Percentiles rank a stretch among this genome's conserved stretches.
Evolutionary conservation across 2,888 invertebrate species (phyloP).

Genomic region (Mythimna lalbum): DNA sequence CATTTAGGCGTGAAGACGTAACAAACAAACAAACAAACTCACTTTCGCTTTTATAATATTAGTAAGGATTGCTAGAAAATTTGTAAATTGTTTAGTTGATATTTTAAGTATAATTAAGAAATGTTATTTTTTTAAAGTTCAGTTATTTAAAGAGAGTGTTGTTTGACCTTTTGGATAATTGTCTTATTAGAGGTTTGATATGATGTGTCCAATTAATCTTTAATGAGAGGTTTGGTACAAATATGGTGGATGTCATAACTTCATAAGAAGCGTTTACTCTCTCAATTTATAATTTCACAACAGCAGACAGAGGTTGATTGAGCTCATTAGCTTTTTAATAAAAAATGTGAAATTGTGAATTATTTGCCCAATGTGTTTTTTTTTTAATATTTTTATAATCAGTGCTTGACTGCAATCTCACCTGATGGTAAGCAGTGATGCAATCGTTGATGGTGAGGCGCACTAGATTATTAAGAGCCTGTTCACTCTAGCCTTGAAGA

Average conservation of each 20-base stretch:
- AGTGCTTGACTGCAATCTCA: no score
- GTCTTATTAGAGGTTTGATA: constrained; percentile 22
- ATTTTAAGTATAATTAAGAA: constrained; percentile 34
- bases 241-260: constrained; percentile 2
- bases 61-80: constrained; percentile 31
- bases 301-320: neutral
- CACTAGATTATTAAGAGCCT: no score
- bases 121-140: constrained; percentile 29
- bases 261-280: neutral
- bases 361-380: no score
- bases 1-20: no score
- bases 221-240: constrained; percentile 2
- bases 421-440: no score
- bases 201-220: constrained; percentile 26
- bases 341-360: no score
- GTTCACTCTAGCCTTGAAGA: no score
- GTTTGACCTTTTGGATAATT: constrained; percentile 29
- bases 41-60: no score
- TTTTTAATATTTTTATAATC: no score
- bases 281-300: neutral
- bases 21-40: no score
- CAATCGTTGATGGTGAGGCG: no score
- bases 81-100: constrained; percentile 35
- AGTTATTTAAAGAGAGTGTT: neutral
- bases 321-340: neutral